Conservation (phyloP, 2,797 vertebrate genomes). For the Synanceia verrucosa region DNA sequence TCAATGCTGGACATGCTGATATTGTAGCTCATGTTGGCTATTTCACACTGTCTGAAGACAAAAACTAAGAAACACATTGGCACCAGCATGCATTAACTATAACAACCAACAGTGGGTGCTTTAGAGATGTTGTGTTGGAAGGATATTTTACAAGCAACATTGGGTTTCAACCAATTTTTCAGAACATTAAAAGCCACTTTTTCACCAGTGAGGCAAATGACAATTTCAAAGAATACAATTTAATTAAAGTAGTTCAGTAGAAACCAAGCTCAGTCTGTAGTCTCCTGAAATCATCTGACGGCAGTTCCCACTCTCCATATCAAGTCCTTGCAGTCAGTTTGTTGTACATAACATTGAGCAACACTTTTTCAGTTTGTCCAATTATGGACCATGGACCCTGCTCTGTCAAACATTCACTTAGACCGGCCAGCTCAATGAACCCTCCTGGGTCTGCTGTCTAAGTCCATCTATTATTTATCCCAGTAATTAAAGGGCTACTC, state of each 20-base stretch:
- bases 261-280: not conserved
- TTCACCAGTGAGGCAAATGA: slow-evolving; percentile 3
- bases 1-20: not conserved
- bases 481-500: slow-evolving; percentile 72
- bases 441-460: slow-evolving; percentile 46
- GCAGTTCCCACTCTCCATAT: not conserved
- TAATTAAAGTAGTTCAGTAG: slow-evolving; percentile 4
- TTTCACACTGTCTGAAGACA: slow-evolving; percentile 4
- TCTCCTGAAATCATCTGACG: not conserved
- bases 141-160: slow-evolving; percentile 8
- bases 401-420: slow-evolving; percentile 40
- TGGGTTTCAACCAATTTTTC: slow-evolving; percentile 14
- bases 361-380: slow-evolving; percentile 15
- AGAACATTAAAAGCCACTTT: slow-evolving; percentile 4
- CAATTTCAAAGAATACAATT: slow-evolving; percentile 27
- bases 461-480: slow-evolving; percentile 69
- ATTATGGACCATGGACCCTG: slow-evolving; percentile 21
- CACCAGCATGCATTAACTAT: not conserved
- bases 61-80: slow-evolving; percentile 6
- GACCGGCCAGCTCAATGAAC: slow-evolving; percentile 42
- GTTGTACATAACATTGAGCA: not conserved
- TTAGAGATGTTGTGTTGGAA: slow-evolving; percentile 1
- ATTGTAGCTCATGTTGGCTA: slow-evolving; percentile 6
- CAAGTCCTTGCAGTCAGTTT: slow-evolving; percentile 25
- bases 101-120: not conserved